Conservation (phyloP, 2,113 vertebrate species). For the Colius striatus region DNA sequence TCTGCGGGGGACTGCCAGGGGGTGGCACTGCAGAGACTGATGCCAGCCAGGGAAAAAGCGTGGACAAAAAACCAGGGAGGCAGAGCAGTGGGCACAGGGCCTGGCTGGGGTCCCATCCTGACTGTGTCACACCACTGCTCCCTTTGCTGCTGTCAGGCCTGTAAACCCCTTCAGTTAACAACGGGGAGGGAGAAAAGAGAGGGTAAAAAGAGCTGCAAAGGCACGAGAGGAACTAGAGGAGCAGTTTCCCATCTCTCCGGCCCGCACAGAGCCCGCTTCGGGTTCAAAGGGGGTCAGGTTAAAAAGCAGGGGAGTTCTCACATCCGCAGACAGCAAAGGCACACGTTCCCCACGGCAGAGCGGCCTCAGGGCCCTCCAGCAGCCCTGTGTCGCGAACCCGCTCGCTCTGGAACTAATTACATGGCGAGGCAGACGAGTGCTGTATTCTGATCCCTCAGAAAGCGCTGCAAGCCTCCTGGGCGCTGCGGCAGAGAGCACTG, state of each 20-base stretch:
- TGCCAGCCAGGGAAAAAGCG: constrained; percentile 1
- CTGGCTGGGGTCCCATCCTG: fast-evolving
- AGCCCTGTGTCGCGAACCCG: fast-evolving
- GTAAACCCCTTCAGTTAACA: neutral
- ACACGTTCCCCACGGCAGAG: fast-evolving
- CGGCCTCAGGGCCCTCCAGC: fast-evolving
- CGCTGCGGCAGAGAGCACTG: neutral
- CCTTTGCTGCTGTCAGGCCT: neutral
- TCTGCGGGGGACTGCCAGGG: constrained; percentile 46
- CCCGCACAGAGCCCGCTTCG: fast-evolving
- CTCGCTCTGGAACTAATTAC: constrained; percentile 42
- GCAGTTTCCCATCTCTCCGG: neutral
- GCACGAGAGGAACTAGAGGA: neutral
- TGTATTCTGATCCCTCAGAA: neutral
- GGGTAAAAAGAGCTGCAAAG: neutral
- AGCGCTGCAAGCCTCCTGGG: neutral
- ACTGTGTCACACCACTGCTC: neutral
- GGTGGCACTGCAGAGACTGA: constrained; percentile 67
- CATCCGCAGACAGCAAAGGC: neutral
- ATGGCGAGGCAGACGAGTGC: neutral
- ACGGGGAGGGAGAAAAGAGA: neutral
- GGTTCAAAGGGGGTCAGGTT: neutral
- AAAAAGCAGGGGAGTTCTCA: neutral
- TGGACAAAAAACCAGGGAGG: fast-evolving
- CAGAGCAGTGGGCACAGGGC: neutral